Conservation (phyloP, 2,888 invertebrate genomes). For the Amphipyra tragopoginis region DNA sequence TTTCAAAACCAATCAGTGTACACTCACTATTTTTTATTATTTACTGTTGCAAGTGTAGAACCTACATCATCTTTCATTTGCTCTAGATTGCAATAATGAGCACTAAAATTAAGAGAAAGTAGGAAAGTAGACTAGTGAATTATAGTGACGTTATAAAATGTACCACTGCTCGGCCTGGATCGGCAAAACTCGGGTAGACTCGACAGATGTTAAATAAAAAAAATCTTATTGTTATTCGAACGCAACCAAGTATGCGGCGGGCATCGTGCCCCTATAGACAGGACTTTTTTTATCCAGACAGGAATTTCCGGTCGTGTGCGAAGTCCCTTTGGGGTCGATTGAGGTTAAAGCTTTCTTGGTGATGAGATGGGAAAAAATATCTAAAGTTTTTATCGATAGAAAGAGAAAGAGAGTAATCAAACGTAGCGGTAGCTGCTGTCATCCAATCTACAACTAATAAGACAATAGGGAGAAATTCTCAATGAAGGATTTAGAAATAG, state of each 20-base stretch:
- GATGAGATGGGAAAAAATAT: neutral
- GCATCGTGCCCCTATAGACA: constrained; percentile 28
- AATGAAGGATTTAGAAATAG: too few relatives aligned
- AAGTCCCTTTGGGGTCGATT: constrained; percentile 53
- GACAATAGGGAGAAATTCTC: too few relatives aligned
- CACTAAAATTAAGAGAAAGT: constrained; percentile 34
- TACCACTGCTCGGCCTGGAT: constrained; percentile 15
- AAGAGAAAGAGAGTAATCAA: too few relatives aligned
- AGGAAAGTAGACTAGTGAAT: constrained; percentile 6
- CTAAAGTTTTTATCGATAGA: neutral
- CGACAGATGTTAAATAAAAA: constrained; percentile 22
- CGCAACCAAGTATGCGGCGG: constrained; percentile 18
- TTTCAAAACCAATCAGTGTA: too few relatives aligned
- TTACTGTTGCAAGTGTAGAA: too few relatives aligned
- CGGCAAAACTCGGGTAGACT: constrained; percentile 22
- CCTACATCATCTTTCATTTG: constrained; percentile 8
- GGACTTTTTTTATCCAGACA: constrained; percentile 64
- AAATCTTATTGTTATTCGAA: constrained; percentile 25
- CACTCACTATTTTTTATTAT: too few relatives aligned
- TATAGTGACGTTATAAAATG: neutral
- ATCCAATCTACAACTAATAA: too few relatives aligned
- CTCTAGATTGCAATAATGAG: constrained; percentile 19
- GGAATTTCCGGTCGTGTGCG: constrained; percentile 69
- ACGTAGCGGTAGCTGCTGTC: too few relatives aligned
- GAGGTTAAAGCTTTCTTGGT: constrained; percentile 46